phyloP scores from a whole-genome alignment of 2,113 vertebrate genomes.

The Indri indri region DNA sequence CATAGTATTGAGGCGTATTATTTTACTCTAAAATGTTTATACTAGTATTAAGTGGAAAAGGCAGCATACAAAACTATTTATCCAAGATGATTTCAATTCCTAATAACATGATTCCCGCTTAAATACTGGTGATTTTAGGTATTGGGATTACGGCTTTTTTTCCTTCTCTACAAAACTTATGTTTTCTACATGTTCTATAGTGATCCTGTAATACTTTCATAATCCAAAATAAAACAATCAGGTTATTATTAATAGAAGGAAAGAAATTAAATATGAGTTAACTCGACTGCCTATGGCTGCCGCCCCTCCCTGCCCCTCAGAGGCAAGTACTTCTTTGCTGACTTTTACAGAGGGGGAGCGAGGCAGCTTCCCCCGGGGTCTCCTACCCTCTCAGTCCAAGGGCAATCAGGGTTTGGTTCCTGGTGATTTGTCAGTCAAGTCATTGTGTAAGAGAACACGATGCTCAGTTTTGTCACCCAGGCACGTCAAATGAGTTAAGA shows the following conservation, averaged over 20 bases:
- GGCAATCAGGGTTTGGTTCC: background rate
- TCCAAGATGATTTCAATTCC: background rate
- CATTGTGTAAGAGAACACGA: background rate
- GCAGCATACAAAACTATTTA: background rate
- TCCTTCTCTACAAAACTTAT: background rate
- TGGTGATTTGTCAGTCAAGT: background rate
- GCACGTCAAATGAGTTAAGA: background rate
- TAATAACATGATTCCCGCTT: background rate
- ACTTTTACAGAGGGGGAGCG: fast-evolving
- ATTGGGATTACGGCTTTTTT: background rate
- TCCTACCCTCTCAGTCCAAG: background rate
- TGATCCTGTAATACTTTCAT: background rate
- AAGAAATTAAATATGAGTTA: background rate
- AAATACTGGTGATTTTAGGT: background rate
- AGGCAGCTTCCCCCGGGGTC: background rate
- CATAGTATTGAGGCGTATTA: background rate
- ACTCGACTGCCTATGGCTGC: background rate
- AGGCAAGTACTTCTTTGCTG: background rate
- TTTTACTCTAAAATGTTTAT: background rate
- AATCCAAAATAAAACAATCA: background rate
- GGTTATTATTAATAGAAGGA: background rate
- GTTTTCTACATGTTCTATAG: constrained; percentile 6
- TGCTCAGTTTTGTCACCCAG: background rate
- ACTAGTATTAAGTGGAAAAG: background rate
- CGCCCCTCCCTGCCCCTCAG: fast-evolving